Percentiles rank a stretch among this genome's conserved stretches.
phyloP scores from a whole-genome alignment of 2,797 vertebrate species.

The Pseudotriccus pelzelni region DNA sequence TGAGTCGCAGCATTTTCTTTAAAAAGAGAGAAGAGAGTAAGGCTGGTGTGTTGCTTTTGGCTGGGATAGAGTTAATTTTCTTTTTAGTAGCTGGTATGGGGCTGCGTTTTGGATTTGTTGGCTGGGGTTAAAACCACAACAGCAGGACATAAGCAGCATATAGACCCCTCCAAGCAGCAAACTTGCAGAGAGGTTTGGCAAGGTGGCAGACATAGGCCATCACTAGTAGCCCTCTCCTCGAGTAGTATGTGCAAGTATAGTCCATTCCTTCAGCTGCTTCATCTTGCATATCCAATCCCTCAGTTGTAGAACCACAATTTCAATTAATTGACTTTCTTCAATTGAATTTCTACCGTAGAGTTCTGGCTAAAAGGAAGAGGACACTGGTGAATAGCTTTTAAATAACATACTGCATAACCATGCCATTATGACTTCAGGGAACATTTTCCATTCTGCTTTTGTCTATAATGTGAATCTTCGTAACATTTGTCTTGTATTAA shows the following conservation, averaged over 20 bases:
- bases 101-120: background rate
- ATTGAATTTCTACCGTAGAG: slow-evolving; percentile 13
- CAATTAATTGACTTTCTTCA: slow-evolving; percentile 27
- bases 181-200: background rate
- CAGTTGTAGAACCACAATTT: background rate
- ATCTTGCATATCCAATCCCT: background rate
- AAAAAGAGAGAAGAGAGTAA: background rate
- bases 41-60: background rate
- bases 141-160: background rate
- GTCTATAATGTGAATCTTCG: slow-evolving; percentile 22
- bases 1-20: background rate
- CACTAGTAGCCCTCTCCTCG: background rate
- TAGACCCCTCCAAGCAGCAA: background rate
- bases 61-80: background rate
- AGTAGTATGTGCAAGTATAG: background rate
- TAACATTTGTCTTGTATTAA: slow-evolving; percentile 46
- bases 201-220: background rate
- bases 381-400: slow-evolving; percentile 45
- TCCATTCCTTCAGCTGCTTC: background rate
- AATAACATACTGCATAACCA: slow-evolving; percentile 30
- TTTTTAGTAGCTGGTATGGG: background rate
- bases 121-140: background rate
- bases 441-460: slow-evolving; percentile 54
- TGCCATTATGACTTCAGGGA: slow-evolving; percentile 54
- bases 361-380: slow-evolving; percentile 24